These are phyloP conservation scores for Microctonus aethiopoides DNA, from an alignment of 2,888 invertebrate species.

Conservation along the genomic window DNA sequence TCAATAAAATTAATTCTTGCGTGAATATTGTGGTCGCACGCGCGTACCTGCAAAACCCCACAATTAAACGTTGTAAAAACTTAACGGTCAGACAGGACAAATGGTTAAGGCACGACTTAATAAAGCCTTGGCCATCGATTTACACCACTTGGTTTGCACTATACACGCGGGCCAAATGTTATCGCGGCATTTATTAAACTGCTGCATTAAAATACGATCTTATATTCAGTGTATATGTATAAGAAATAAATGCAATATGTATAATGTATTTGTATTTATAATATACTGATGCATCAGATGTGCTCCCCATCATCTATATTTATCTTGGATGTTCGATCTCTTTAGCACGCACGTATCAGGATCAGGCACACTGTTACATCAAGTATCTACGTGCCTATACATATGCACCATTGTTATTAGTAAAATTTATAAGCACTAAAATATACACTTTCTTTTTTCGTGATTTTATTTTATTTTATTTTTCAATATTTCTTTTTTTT, in stretches of 20 bases:
- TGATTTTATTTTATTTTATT: neutral
- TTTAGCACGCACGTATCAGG: slow-evolving; percentile 8
- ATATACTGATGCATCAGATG: neutral
- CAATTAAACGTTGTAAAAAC: slow-evolving; percentile 60
- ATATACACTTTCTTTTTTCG: slow-evolving; percentile 3
- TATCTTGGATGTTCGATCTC: slow-evolving; percentile 45
- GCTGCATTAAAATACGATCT: slow-evolving; percentile 47
- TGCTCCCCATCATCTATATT: slow-evolving; percentile 38
- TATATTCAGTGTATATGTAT: too few species aligned
- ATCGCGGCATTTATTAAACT: slow-evolving; percentile 50
- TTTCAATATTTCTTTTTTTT: neutral
- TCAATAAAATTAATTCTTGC: neutral
- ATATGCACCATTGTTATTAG: neutral
- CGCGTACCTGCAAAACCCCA: slow-evolving; percentile 36
- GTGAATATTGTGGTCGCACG: slow-evolving; percentile 17
- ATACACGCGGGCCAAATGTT: slow-evolving; percentile 38
- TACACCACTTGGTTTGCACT: slow-evolving; percentile 17
- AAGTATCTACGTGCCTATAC: neutral
- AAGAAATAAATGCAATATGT: too few species aligned
- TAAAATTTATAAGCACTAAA: slow-evolving; percentile 4
- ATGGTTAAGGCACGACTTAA: slow-evolving; percentile 49
- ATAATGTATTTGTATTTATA: too few species aligned
- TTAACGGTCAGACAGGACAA: slow-evolving; percentile 49
- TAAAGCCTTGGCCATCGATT: slow-evolving; percentile 47
- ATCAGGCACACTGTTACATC: neutral